These are phyloP conservation scores for Cebidichthys violaceus DNA, from an alignment of 2,113 vertebrate species.

Conservation along the genomic window DNA sequence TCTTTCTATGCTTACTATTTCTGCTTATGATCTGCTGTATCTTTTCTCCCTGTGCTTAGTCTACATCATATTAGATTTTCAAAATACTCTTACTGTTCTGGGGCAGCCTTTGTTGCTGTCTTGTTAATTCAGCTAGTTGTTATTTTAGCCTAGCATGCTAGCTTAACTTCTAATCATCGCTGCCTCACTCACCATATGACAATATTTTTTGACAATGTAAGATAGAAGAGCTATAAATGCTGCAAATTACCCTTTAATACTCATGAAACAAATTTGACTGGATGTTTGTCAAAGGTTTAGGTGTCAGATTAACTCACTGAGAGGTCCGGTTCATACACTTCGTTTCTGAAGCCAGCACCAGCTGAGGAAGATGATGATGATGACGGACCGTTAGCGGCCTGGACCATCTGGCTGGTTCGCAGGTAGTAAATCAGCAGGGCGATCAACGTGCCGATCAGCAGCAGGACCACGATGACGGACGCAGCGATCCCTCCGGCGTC, in stretches of 20 bases:
- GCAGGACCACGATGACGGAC: constrained; percentile 71
- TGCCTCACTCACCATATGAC: neutral
- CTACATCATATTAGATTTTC: too few species aligned
- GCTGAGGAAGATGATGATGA: neutral
- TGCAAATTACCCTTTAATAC: neutral
- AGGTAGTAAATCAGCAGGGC: constrained; percentile 74
- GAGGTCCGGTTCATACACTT: constrained; percentile 40
- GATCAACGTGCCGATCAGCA: constrained; percentile 70
- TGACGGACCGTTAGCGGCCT: rapidly evolving
- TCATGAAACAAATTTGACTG: neutral
- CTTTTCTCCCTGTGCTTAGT: too few species aligned
- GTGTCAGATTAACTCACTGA: constrained; percentile 60
- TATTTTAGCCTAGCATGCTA: neutral
- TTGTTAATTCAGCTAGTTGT: too few species aligned
- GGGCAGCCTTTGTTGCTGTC: too few species aligned
- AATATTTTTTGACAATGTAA: neutral
- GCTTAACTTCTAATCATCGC: neutral
- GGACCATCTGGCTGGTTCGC: neutral
- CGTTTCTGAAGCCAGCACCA: constrained; percentile 56
- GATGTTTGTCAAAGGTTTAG: neutral
- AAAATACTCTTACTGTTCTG: too few species aligned
- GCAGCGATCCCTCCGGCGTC: constrained; percentile 68
- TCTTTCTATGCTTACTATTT: too few species aligned
- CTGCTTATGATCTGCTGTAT: too few species aligned
- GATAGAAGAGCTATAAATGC: neutral